These are phyloP conservation scores for Trissonchulus latispiculum DNA, from an alignment of 2,888 invertebrate genomes.

Conservation along the genomic window DNA sequence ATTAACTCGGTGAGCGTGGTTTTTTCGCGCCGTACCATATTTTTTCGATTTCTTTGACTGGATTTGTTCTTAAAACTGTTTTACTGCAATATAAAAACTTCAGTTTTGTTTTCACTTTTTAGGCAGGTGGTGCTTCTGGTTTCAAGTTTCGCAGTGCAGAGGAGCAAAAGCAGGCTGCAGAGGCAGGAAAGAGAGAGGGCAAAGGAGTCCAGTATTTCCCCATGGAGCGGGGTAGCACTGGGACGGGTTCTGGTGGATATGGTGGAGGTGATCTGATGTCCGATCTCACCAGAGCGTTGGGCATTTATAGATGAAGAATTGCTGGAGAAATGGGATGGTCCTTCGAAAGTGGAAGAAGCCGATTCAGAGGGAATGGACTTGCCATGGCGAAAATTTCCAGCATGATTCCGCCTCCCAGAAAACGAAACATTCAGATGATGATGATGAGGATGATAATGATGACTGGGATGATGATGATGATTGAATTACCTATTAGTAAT, in stretches of 20 bases:
- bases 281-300: constrained; percentile 72
- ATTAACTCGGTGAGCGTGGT: too few species aligned
- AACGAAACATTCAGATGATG: not conserved
- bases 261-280: constrained; percentile 71
- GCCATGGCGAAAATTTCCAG: not conserved
- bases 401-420: not conserved
- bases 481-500: too few species aligned
- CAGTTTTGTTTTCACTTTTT: too few species aligned
- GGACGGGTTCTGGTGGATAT: constrained; percentile 42
- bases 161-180: constrained; percentile 43
- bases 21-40: too few species aligned
- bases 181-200: constrained; percentile 9
- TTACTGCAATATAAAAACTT: too few species aligned
- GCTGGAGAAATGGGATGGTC: constrained; percentile 39
- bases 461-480: not conserved
- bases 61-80: too few species aligned
- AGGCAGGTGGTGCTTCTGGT: constrained; percentile 68
- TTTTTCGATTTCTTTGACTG: too few species aligned
- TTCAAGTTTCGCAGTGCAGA: constrained; percentile 59
- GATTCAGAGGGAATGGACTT: not conserved
- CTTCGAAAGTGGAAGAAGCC: too few species aligned
- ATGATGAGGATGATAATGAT: not conserved
- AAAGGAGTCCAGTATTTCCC: constrained; percentile 43
- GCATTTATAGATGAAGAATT: constrained; percentile 64
- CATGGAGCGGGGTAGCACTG: constrained; percentile 37